Evolutionary conservation across 2,113 vertebrate species (phyloP).

Genomic region (Dasyprocta punctata): DNA sequence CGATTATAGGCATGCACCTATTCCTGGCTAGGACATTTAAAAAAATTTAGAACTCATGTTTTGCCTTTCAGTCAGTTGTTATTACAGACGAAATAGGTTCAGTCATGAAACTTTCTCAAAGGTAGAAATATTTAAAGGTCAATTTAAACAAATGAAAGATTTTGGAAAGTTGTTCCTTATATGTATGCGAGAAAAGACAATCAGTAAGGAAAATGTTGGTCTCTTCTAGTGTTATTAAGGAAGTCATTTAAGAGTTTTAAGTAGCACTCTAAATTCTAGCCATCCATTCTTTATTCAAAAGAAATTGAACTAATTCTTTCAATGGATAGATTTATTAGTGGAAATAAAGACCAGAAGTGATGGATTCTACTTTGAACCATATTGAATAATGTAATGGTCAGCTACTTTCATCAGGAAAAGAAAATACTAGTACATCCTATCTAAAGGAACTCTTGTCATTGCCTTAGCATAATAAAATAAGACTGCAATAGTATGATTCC

Average conservation of each 20-base stretch:
- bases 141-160: background rate
- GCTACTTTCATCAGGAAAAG: slow-evolving; percentile 32
- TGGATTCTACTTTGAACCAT: background rate
- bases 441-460: background rate
- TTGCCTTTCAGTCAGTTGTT: background rate
- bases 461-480: background rate
- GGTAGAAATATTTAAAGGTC: slow-evolving; percentile 26
- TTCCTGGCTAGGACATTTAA: background rate
- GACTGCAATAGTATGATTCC: background rate
- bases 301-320: background rate
- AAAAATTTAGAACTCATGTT: background rate
- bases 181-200: background rate
- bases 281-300: slow-evolving; percentile 27
- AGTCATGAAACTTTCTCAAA: slow-evolving; percentile 45
- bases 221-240: background rate
- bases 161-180: background rate
- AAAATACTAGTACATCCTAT: background rate
- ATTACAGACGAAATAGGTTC: slow-evolving; percentile 16
- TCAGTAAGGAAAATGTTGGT: background rate
- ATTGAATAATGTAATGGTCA: background rate
- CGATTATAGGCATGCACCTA: too few species aligned
- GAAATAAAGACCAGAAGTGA: slow-evolving; percentile 10
- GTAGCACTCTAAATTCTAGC: background rate
- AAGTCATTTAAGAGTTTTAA: background rate
- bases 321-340: background rate